These are phyloP conservation scores for Callocephalon fimbriatum DNA, from an alignment of 2,113 vertebrate species.

Conservation along the genomic window DNA sequence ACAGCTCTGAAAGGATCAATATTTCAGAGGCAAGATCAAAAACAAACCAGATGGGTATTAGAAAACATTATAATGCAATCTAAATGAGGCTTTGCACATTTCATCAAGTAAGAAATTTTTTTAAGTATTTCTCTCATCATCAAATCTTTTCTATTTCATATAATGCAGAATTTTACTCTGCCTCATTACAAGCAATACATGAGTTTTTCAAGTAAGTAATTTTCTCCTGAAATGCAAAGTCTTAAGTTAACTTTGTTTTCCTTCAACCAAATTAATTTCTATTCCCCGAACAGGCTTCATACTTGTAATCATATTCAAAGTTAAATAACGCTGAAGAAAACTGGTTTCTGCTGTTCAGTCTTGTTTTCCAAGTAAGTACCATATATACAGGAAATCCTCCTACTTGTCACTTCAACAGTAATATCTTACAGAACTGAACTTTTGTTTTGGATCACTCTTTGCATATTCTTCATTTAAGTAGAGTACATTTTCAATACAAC, in stretches of 20 bases:
- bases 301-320: not conserved
- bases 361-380: not conserved
- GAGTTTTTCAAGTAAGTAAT: not conserved
- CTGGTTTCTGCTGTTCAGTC: not conserved
- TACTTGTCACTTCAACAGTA: not conserved
- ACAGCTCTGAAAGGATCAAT: conserved; percentile 25
- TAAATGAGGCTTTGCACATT: conserved; percentile 24
- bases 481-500: not conserved
- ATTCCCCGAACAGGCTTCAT: not conserved
- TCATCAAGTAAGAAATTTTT: conserved; percentile 29
- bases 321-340: not conserved
- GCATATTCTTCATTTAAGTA: not conserved
- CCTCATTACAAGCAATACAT: not conserved
- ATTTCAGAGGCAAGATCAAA: conserved; percentile 34
- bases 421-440: not conserved
- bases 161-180: not conserved
- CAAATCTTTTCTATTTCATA: not conserved
- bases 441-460: not conserved
- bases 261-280: not conserved
- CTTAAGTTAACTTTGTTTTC: not conserved
- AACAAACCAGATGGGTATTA: not conserved
- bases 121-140: not conserved
- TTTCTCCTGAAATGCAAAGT: not conserved
- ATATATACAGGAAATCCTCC: not conserved
- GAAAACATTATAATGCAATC: conserved; percentile 25